Evolutionary conservation across 2,797 vertebrate species (phyloP), one percentile per base, ranked within the genome.

Genomic region (Lophura swinhoii): DNA sequence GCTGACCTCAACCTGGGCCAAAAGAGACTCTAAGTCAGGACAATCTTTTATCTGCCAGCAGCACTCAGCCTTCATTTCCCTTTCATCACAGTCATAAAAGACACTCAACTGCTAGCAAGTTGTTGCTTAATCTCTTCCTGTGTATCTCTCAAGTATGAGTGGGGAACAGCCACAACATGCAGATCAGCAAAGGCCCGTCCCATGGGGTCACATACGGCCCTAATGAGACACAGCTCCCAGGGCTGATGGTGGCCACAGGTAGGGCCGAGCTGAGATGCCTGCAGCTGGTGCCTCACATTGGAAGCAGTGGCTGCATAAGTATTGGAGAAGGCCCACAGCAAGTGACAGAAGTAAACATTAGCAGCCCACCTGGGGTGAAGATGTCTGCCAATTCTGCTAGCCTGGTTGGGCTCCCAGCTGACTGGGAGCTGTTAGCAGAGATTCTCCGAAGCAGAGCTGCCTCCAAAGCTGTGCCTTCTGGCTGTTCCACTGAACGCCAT

Each of bases 131-230:
- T 22, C n/a, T 31, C 6, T 33, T 55, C 35, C 21, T 21, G 44
- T 59, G 64, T 5, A 28, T 3, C 5, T 56, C 68, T 56, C 31
- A 33, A 55, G 68, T 83, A 66, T 23, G 63, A 31, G 29, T 5
- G 24, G 23, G 23, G 14, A 12, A 20, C n/a, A 53, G 43, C n/a
- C 31, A n/a, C 4, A 21, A n/a, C 20, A 31, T 4, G 14, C 23
- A 80, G 39, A 67, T 2, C 41, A 60, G 33, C 31, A 56, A 53
- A 17, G 76, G 39, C 39, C 51, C 58, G 56, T 44, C 43, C 0
- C 4, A 12, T 69, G 37, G 17, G 71, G 49, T 13, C 16, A 17
- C 0, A 1, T 2, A 66, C 5, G 28, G 63, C 23, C 26, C 17
- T 6, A n/a, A 24, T 2, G 7, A 56, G 64, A 85, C 12, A 43